Evolutionary conservation across 2,797 vertebrate species (phyloP).

Genomic region (Emydoidea blandingii): DNA sequence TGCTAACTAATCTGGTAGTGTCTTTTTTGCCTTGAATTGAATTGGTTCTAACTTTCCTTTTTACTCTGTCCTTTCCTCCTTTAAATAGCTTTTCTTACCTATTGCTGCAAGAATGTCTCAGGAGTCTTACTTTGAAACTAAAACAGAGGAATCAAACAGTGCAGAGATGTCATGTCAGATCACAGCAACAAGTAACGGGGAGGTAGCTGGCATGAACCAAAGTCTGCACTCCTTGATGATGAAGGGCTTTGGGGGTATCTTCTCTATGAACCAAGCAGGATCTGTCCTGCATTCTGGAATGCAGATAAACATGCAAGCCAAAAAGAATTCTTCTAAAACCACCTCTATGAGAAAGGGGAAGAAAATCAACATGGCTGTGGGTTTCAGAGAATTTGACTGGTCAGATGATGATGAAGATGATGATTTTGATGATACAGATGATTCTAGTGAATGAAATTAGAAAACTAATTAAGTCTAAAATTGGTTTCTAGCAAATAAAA

Average conservation of each 20-base stretch:
- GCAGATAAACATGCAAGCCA: slow-evolving; percentile 97
- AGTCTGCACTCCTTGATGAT: slow-evolving; percentile 91
- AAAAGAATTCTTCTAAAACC: slow-evolving; percentile 98
- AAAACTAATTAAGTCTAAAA: slow-evolving; percentile 65
- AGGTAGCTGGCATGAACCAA: slow-evolving; percentile 89
- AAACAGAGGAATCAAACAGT: slow-evolving; percentile 94
- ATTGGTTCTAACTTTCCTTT: slow-evolving; percentile 86
- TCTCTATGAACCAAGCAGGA: slow-evolving; percentile 89
- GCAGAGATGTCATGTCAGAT: slow-evolving; percentile 95
- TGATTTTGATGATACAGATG: slow-evolving; percentile 81
- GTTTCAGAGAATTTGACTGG: slow-evolving; percentile 94
- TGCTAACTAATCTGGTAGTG: slow-evolving; percentile 82
- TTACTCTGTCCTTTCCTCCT: slow-evolving; percentile 84
- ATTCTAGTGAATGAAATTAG: slow-evolving; percentile 83
- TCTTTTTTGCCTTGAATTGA: slow-evolving; percentile 79
- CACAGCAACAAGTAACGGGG: slow-evolving; percentile 90
- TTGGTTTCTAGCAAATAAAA: slow-evolving; percentile 58
- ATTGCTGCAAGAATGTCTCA: slow-evolving; percentile 92
- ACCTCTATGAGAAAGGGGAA: slow-evolving; percentile 94
- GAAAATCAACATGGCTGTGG: slow-evolving; percentile 95
- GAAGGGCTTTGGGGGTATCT: slow-evolving; percentile 92
- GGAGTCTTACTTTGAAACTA: slow-evolving; percentile 94
- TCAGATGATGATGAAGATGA: slow-evolving; percentile 85
- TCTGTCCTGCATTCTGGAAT: slow-evolving; percentile 93
- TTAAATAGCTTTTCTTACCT: slow-evolving; percentile 92